A percentile compares a stretch with the other conserved stretches of the same genome.
These are phyloP conservation scores for Eristalis intricaria DNA, from an alignment of 2,888 invertebrate genomes.

Conservation along the genomic window DNA sequence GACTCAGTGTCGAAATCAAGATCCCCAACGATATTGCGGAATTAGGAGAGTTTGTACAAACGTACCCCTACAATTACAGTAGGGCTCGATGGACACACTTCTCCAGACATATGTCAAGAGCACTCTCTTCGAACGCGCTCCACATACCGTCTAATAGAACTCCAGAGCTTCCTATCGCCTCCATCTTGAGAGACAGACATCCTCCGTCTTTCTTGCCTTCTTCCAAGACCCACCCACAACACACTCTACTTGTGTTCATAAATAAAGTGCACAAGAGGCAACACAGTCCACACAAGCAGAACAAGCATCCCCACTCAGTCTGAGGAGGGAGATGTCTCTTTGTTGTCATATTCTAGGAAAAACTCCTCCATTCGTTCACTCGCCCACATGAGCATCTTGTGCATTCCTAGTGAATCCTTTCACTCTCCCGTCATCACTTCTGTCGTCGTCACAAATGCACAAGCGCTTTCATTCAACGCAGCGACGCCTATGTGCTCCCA, in stretches of 20 bases:
- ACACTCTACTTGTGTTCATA: not conserved
- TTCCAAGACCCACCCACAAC: too few species aligned
- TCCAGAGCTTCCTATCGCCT: too few species aligned
- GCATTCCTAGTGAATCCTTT: not conserved
- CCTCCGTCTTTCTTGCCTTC: too few species aligned
- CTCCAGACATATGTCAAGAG: too few species aligned
- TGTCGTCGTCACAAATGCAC: not conserved
- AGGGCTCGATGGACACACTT: too few species aligned
- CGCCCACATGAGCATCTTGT: not conserved
- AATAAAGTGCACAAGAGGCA: not conserved
- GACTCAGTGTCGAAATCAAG: too few species aligned
- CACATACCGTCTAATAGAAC: too few species aligned
- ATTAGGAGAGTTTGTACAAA: too few species aligned
- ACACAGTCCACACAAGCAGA: not conserved
- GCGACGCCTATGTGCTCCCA: not conserved
- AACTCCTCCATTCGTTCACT: not conserved
- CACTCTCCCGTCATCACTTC: not conserved
- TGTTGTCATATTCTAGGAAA: not conserved
- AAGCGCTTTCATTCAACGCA: not conserved
- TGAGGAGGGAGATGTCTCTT: not conserved
- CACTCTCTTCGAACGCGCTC: too few species aligned
- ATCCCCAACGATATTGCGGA: too few species aligned
- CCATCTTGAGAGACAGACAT: too few species aligned
- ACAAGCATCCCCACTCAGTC: not conserved
- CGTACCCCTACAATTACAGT: too few species aligned